A percentile compares a stretch with the other conserved stretches of the same genome.
phyloP scores from a whole-genome alignment of 2,888 invertebrate genomes.

The Malthinus flaveolus region DNA sequence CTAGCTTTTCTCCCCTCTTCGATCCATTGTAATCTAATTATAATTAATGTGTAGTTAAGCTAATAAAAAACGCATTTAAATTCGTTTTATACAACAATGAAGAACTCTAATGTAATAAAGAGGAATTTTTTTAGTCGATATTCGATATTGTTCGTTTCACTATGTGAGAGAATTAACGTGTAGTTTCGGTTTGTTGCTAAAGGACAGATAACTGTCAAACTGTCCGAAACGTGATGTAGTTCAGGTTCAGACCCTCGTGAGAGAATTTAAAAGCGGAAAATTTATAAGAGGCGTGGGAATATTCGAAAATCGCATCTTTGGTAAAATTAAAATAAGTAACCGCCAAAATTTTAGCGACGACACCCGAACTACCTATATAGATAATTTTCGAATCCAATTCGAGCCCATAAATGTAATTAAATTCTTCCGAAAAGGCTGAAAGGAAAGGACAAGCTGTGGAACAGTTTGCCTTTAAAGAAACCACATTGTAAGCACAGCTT shows the following conservation, averaged over 20 bases:
- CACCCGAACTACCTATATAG: too few species aligned
- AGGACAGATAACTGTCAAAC: slow-evolving; percentile 12
- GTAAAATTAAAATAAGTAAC: too few species aligned
- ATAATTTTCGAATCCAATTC: not conserved
- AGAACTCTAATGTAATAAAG: not conserved
- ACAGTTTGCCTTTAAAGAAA: slow-evolving; percentile 20
- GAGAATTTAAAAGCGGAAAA: slow-evolving; percentile 2
- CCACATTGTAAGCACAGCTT: slow-evolving; percentile 9
- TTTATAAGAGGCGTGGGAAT: slow-evolving; percentile 1
- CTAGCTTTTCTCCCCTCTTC: too few species aligned
- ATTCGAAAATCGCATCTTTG: not conserved
- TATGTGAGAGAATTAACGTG: slow-evolving; percentile 8
- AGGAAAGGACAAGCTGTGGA: slow-evolving; percentile 11
- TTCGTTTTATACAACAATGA: not conserved
- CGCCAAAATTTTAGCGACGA: too few species aligned
- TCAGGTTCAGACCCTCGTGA: slow-evolving; percentile 14
- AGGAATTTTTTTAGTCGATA: not conserved
- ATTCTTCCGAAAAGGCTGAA: slow-evolving; percentile 9
- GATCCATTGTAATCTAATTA: too few species aligned
- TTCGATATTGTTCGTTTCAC: too few species aligned
- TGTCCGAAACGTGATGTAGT: slow-evolving; percentile 14
- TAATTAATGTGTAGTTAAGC: too few species aligned
- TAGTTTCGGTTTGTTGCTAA: slow-evolving; percentile 5
- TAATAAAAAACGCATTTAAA: too few species aligned
- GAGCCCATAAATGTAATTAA: slow-evolving; percentile 12